Evolutionary conservation across 2,113 vertebrate genomes (phyloP), one percentile per base, ranked within the genome.

Genomic region (Scalopus aquaticus): DNA sequence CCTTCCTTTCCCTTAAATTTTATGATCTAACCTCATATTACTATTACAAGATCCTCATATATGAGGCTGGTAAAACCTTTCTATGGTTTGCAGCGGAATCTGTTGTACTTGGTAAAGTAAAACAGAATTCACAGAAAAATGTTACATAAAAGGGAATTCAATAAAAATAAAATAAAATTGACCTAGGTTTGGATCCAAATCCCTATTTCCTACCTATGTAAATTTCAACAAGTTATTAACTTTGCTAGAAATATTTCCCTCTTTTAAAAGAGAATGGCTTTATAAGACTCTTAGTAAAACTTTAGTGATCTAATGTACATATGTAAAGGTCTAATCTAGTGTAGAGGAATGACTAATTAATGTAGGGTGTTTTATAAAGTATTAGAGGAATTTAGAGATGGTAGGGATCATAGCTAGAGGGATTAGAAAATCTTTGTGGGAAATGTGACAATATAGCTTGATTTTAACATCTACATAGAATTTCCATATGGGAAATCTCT

Each of bases 201-300:
- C 15, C 70, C 28, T 1, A 62, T 3, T 80, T 96, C 3, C 16
- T 92, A 83, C 44, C 24, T 39, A 42, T 82, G 46, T 82, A 56
- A 16, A 4, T 73, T 93, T 73, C 13, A 72, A 35, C 58, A 91
- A 39, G 24, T 84, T 60, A 81, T 72, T 88, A 69, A 94, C 49
- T 73, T 96, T 62, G 12, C 30, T 92, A 84, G 26, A 26, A 11
- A 85, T 74, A 62, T 64, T 62, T 58, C n/a, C 39, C 32, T 86
- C 17, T 87, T 86, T 90, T 73, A 83, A 70, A 84, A 72, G 35
- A 93, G 58, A 90, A 83, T 79, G 22, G 15, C 77, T 37, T 46
- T 85, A 60, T 51, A 91, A 93, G 17, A 10, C 1, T 94, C 80
- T 79, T 39, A 89, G 46, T 46, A 90, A 94, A 79, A 85, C 54